Evolutionary conservation across 2,888 invertebrate genomes (phyloP).

Genomic region (Masnerella sp.): DNA sequence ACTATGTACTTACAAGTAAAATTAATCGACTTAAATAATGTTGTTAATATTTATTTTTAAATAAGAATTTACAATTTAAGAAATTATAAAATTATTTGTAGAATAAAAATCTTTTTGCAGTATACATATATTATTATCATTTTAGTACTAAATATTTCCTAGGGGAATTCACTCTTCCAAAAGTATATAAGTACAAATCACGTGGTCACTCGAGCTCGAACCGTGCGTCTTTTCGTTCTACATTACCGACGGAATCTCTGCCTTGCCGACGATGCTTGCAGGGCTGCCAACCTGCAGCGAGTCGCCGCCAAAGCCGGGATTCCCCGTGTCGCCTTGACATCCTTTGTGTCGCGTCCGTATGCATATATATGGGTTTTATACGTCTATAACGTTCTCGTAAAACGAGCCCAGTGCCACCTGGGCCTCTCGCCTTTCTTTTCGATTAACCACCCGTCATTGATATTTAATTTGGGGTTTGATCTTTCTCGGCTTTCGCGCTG

Average conservation of each 20-base stretch:
- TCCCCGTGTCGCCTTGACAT: conserved; percentile 20
- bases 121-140: too few relatives aligned
- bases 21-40: too few relatives aligned
- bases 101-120: too few relatives aligned
- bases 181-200: conserved; percentile 31
- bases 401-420: conserved; percentile 26
- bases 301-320: too few relatives aligned
- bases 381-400: conserved; percentile 27
- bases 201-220: conserved; percentile 13
- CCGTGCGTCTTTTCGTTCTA: conserved; percentile 18
- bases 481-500: conserved; percentile 9
- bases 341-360: conserved; percentile 43
- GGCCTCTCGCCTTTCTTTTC: conserved; percentile 10
- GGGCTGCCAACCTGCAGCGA: conserved; percentile 10
- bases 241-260: conserved; percentile 1
- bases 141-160: too few relatives aligned
- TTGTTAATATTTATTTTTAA: too few relatives aligned
- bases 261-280: conserved; percentile 1
- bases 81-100: too few relatives aligned
- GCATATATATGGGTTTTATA: conserved; percentile 20
- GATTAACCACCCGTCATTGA: conserved; percentile 32
- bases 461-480: conserved; percentile 24
- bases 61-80: too few relatives aligned
- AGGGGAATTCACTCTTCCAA: neutral
- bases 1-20: too few relatives aligned